Evolutionary conservation across 2,113 vertebrate species (phyloP).

Genomic region (Cyanoderma ruficeps): DNA sequence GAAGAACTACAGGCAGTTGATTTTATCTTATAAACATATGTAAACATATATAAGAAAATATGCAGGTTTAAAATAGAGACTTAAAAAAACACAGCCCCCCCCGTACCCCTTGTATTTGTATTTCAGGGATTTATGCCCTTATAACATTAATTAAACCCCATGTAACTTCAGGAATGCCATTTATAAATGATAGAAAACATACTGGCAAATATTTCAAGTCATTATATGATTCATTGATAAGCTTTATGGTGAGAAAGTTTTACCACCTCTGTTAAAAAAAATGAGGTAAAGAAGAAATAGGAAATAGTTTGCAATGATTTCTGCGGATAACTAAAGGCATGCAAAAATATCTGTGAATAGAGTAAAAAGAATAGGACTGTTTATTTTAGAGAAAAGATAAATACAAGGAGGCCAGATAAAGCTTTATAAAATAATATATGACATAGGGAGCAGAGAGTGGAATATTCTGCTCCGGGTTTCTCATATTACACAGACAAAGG

Average conservation of each 20-base stretch:
- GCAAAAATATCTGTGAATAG: neutral
- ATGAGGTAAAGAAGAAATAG: neutral
- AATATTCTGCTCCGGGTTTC: constrained; percentile 14
- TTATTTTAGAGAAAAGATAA: constrained; percentile 46
- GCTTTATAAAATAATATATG: constrained; percentile 34
- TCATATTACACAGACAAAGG: constrained; percentile 30
- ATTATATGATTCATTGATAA: neutral
- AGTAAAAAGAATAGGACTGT: neutral
- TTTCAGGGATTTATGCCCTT: neutral
- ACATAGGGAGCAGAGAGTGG: neutral
- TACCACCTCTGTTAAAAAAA: neutral
- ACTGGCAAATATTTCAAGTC: neutral
- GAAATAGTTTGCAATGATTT: neutral
- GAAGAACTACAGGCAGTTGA: neutral
- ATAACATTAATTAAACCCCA: neutral
- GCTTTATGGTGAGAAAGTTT: neutral
- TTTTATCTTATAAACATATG: neutral
- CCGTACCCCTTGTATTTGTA: neutral
- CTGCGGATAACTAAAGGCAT: neutral
- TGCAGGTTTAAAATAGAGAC: neutral
- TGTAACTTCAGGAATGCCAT: neutral
- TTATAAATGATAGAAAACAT: neutral
- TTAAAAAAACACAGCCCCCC: neutral
- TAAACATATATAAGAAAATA: neutral
- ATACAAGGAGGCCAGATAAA: constrained; percentile 32